These are phyloP conservation scores for Erithacus rubecula DNA, from an alignment of 2,797 vertebrate species.

Conservation along the genomic window DNA sequence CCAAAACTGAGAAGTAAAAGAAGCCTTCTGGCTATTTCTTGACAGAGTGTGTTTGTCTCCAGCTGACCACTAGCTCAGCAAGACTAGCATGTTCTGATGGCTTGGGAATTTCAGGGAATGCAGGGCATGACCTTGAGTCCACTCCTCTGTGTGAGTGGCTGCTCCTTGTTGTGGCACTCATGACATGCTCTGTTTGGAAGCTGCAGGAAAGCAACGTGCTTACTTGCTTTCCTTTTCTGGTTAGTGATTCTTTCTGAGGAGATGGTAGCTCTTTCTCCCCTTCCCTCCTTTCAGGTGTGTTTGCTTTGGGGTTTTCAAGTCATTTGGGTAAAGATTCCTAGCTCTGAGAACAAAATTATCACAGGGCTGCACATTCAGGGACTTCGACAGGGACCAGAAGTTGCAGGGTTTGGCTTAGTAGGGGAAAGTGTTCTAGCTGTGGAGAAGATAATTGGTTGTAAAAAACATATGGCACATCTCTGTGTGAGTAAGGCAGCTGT, in stretches of 20 bases:
- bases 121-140: neutral
- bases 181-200: neutral
- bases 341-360: neutral
- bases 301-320: neutral
- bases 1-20: neutral
- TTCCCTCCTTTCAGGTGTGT: neutral
- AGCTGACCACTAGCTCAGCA: neutral
- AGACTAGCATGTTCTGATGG: neutral
- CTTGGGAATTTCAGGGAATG: neutral
- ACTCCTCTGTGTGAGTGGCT: neutral
- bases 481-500: constrained; percentile 40
- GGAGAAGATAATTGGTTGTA: constrained; percentile 43
- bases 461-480: constrained; percentile 44
- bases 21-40: neutral
- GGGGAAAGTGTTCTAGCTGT: neutral
- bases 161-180: neutral
- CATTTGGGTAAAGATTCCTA: neutral
- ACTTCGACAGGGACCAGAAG: neutral
- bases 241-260: neutral
- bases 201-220: neutral
- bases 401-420: constrained; percentile 10
- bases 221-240: neutral
- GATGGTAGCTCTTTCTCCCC: neutral
- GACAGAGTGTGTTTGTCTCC: neutral
- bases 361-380: neutral